Evolutionary conservation across 2,113 vertebrate genomes (phyloP).

Genomic region (Mustelus asterias): DNA sequence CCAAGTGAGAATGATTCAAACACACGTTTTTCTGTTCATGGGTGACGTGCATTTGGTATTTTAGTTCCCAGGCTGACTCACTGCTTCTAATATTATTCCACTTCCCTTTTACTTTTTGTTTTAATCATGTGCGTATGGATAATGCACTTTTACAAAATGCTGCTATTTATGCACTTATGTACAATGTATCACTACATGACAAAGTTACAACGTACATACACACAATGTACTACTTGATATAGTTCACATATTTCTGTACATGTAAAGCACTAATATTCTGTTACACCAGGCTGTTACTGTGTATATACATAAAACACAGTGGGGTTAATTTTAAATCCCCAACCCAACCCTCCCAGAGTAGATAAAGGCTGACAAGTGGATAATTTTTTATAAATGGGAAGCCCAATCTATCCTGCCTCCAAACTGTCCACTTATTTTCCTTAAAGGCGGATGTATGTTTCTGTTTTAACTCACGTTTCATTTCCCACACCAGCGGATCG

Average conservation of each 20-base stretch:
- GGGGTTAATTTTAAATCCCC: not conserved
- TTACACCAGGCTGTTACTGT: not conserved
- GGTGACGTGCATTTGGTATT: not conserved
- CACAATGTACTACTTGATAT: not conserved
- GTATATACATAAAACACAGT: not conserved
- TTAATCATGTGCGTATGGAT: not conserved
- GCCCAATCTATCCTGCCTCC: not conserved
- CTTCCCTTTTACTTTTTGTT: not conserved
- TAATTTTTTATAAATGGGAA: not conserved
- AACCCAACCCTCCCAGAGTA: not conserved
- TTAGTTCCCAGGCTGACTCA: not conserved
- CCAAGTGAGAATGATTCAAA: slow-evolving; percentile 25
- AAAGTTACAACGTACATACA: not conserved
- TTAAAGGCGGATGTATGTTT: not conserved
- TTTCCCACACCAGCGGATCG: not conserved
- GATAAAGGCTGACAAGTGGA: not conserved
- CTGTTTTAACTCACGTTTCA: not conserved
- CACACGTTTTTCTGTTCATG: not conserved
- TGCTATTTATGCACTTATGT: not conserved
- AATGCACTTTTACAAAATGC: not conserved
- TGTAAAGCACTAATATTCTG: not conserved
- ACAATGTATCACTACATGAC: not conserved
- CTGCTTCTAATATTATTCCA: not conserved
- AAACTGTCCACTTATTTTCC: not conserved
- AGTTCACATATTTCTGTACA: not conserved